These are phyloP conservation scores for Epsilonema sp. DNA, from an alignment of 2,888 invertebrate species.

Conservation along the genomic window DNA sequence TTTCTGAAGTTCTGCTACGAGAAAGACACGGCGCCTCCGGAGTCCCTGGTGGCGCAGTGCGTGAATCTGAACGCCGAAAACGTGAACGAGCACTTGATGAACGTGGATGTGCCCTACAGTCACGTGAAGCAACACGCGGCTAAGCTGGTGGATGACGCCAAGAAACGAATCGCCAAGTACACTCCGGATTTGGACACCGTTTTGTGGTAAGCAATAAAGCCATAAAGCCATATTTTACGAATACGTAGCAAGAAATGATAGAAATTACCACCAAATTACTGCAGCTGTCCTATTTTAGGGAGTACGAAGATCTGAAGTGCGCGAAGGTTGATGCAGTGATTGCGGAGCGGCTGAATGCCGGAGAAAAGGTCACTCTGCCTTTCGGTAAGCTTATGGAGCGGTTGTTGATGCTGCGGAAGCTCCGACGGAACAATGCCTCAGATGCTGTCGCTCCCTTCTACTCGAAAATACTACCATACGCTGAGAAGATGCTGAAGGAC, in stretches of 20 bases:
- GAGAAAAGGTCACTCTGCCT: constrained; percentile 22
- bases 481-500: constrained; percentile 20
- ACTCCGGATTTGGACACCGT: constrained; percentile 26
- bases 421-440: no score
- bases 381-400: constrained; percentile 31
- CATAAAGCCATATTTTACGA: no score
- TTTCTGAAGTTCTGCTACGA: constrained; percentile 30
- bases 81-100: constrained; percentile 25
- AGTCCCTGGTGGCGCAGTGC: constrained; percentile 19
- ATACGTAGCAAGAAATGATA: no score
- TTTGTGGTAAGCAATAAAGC: constrained; percentile 26
- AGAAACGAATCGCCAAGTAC: constrained; percentile 23
- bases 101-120: constrained; percentile 23
- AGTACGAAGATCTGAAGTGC: constrained; percentile 30
- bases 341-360: constrained; percentile 17
- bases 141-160: constrained; percentile 22
- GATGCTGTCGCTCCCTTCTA: constrained; percentile 15
- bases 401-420: constrained; percentile 19
- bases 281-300: no score
- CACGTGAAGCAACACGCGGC: constrained; percentile 3
- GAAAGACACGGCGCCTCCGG: constrained; percentile 22
- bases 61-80: constrained; percentile 21
- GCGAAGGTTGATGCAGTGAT: constrained; percentile 23
- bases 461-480: constrained; percentile 18
- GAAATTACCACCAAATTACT: no score